Evolutionary conservation across 2,888 invertebrate genomes (phyloP).

Genomic region (Ophioninae sp.): DNA sequence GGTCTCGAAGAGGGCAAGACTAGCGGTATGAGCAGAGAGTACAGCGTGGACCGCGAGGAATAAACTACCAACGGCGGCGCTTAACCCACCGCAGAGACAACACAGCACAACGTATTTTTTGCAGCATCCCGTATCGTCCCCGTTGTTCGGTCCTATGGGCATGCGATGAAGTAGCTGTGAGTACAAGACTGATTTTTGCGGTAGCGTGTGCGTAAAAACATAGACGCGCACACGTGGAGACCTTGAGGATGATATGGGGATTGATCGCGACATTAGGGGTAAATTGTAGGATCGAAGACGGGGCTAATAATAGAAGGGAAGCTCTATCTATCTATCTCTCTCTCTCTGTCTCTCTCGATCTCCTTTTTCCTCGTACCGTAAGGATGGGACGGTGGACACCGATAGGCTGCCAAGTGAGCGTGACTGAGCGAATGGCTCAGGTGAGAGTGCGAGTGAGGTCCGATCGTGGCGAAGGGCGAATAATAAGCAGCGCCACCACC

Average conservation of each 20-base stretch:
- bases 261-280: conserved; percentile 7
- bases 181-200: neutral
- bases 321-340: no score
- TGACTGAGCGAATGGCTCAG: conserved; percentile 75
- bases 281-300: conserved; percentile 1
- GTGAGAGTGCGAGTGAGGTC: conserved; percentile 77
- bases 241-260: neutral
- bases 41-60: conserved; percentile 91
- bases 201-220: neutral
- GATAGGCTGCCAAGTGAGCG: conserved; percentile 76
- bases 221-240: neutral
- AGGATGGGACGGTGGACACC: conserved; percentile 68
- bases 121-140: conserved; percentile 76
- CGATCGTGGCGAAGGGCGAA: conserved; percentile 71
- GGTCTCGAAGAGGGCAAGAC: conserved; percentile 89
- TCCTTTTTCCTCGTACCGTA: conserved; percentile 75
- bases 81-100: conserved; percentile 90
- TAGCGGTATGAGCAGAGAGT: conserved; percentile 87
- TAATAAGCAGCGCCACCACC: conserved; percentile 68
- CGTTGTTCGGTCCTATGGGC: conserved; percentile 63
- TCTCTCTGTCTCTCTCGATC: conserved; percentile 51
- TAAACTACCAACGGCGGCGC: conserved; percentile 89
- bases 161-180: neutral
- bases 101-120: conserved; percentile 92
- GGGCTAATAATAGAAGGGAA: conserved; percentile 24